Evolutionary conservation across 2,797 vertebrate species (phyloP).

Genomic region (Lates japonicus): DNA sequence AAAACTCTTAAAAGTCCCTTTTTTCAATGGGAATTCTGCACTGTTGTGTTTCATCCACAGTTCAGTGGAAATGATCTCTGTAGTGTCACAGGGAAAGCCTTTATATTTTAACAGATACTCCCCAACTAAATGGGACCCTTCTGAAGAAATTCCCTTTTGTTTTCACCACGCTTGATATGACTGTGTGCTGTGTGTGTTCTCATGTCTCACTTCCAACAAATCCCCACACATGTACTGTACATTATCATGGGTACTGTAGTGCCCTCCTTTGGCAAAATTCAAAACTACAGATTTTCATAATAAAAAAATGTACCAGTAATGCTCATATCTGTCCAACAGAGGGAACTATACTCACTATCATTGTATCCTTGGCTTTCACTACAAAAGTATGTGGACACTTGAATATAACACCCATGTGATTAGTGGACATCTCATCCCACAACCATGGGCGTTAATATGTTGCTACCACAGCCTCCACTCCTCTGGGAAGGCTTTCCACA

Average conservation of each 20-base stretch:
- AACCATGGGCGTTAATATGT: neutral
- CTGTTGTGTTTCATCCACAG: neutral
- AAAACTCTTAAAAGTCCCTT: neutral
- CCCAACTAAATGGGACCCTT: conserved; percentile 18
- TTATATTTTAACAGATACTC: neutral
- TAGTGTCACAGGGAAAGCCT: neutral
- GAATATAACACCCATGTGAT: conserved; percentile 10
- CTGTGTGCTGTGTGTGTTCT: neutral
- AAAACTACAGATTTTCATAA: conserved; percentile 19
- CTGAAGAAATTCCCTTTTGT: conserved; percentile 1
- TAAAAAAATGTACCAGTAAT: neutral
- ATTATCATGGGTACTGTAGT: neutral
- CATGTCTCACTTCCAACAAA: conserved; percentile 2
- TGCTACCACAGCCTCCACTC: neutral
- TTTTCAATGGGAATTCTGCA: conserved; percentile 22
- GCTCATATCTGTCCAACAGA: conserved; percentile 47
- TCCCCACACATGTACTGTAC: neutral
- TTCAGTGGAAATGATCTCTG: conserved; percentile 35
- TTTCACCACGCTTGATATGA: neutral
- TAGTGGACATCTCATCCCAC: conserved; percentile 12
- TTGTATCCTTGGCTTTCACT: neutral
- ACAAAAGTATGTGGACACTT: neutral
- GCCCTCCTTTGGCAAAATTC: conserved; percentile 33
- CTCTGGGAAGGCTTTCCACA: neutral
- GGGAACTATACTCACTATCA: conserved; percentile 2